Base-by-base conservation (phyloP, 2,888 invertebrate genomes). In the Cordilura impudica region DNA sequence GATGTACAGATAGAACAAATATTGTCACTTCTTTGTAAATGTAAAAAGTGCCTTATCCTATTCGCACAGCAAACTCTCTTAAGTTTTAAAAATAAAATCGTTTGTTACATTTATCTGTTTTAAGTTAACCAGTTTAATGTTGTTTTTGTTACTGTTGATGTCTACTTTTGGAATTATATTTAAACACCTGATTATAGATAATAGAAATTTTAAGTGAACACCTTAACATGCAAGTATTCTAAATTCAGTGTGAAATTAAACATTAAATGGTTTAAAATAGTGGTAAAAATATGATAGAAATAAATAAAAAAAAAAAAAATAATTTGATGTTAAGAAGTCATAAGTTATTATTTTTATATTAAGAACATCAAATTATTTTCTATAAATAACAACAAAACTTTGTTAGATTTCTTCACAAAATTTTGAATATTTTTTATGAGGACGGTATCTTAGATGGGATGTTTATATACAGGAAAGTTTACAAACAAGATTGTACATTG, bases 51-150 rank as follows among this genome's bases (percentile, higher is more conserved):
- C 63, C 21, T 47, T 47, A 26, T 29, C 18, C 54, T 26, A 18
- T n/a, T 6, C 8, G 12, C n/a, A 4, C 5, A 21, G 5, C n/a
- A n/a, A 23, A 49, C 21, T 35, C 2, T 12, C 35, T 12, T 2
- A 83, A 79, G 81, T 84, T 76, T 74, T 85, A 83, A 82, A 86
- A 86, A 84, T 84, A 80, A 85, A 84, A 86, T 84, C 83, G 87
- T 82, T 80, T 87, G 86, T 87, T 86, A 86, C 86, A 86, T 83
- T 86, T 86, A 86, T 85, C 86, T 83, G 84, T 85, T 84, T 87
- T 86, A 82, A 85, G 83, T 58, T 81, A 63, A 29, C 29, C 53
- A 54, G 49, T 39, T 39, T n/a, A 39, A 39, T 39, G 8, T n/a
- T 39, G 35, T 51, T 45, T 45, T 61, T 53, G 60, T 67, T 45